phyloP scores from a whole-genome alignment of 2,113 vertebrate genomes.

The Azemiops feae region DNA sequence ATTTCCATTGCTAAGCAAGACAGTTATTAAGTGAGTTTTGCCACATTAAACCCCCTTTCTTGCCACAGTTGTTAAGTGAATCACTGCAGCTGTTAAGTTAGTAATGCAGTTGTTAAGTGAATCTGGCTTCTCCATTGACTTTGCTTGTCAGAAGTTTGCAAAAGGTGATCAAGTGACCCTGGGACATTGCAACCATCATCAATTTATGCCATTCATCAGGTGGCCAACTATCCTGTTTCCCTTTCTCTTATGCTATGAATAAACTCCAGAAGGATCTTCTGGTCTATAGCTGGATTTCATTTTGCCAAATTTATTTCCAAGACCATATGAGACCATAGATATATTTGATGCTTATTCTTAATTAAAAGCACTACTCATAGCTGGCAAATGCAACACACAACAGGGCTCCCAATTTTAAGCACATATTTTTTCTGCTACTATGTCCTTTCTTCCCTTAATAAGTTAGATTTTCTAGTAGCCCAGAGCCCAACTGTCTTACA shows the following conservation, averaged over 20 bases:
- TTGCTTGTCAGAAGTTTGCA: too few relatives aligned
- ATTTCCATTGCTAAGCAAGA: not conserved
- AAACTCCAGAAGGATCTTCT: not conserved
- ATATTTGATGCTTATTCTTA: not conserved
- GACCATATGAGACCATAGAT: not conserved
- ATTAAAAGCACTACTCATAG: not conserved
- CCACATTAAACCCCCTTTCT: too few relatives aligned
- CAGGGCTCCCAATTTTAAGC: not conserved
- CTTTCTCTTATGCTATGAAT: not conserved
- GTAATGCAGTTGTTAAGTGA: too few relatives aligned
- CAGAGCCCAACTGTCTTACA: not conserved
- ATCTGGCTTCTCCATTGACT: too few relatives aligned
- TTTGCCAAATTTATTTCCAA: not conserved
- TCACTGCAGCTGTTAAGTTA: too few relatives aligned
- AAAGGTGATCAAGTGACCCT: too few relatives aligned
- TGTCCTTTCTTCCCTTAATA: not conserved
- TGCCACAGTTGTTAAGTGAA: too few relatives aligned
- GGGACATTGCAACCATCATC: not conserved
- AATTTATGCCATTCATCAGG: not conserved
- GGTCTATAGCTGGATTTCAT: not conserved
- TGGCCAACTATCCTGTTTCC: not conserved
- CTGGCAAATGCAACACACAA: not conserved
- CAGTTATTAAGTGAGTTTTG: not conserved
- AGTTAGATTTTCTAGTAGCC: not conserved
- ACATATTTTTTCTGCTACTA: not conserved